Evolutionary conservation across 2,797 vertebrate species (phyloP).

Genomic region (Phataginus tetradactyla): DNA sequence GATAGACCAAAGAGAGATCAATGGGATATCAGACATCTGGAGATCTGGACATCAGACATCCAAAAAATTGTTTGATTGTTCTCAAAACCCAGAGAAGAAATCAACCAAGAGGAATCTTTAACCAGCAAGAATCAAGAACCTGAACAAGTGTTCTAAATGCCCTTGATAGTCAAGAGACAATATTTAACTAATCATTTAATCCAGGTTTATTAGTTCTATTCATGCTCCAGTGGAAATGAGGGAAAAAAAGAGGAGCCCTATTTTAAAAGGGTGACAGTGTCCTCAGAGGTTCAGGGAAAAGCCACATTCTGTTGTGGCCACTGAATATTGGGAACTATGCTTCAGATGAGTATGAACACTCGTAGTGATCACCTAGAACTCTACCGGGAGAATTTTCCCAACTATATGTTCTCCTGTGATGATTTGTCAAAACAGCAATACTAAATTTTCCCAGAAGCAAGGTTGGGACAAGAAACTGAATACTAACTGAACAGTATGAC

Average conservation of each 20-base stretch:
- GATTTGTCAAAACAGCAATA: constrained; percentile 7
- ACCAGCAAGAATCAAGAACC: not conserved
- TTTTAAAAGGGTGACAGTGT: accelerated
- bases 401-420: not conserved
- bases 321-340: not conserved
- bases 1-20: not conserved
- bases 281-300: not conserved
- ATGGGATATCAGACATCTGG: not conserved
- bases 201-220: not conserved
- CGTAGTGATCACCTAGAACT: not conserved
- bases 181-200: not conserved
- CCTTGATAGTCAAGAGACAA: not conserved
- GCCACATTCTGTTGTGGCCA: not conserved
- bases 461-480: not conserved
- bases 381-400: not conserved
- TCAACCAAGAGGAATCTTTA: not conserved
- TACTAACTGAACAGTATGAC: not conserved
- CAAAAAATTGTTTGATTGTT: too few relatives aligned
- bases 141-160: not conserved
- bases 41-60: not conserved
- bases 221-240: not conserved
- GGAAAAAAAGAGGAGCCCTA: accelerated
- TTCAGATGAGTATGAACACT: not conserved
- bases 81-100: not conserved
- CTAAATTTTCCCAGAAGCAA: not conserved